Base-by-base conservation (phyloP, 2,888 invertebrate genomes). In the Masnerella sp. region DNA sequence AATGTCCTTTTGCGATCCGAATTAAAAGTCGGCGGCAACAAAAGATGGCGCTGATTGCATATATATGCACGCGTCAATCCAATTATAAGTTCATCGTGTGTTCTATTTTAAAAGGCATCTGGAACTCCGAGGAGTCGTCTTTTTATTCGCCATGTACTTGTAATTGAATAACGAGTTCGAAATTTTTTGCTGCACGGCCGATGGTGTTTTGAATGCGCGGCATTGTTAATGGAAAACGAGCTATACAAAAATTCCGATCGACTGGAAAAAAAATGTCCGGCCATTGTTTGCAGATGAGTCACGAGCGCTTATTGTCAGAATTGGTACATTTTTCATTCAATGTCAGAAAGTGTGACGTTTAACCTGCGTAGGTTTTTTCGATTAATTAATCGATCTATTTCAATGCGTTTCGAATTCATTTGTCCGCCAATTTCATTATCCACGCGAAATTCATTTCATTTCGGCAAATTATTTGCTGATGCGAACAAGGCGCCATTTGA, bases 201-300 rank as follows among this genome's bases (percentile, higher is more conserved):
- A 30, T 51, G 42, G 40, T 54, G 61, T 69, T 61, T 47, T 61
- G 54, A 61, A 61, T 61, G 61, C 52, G 17, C 2, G 25, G 52
- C 59, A 69, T 69, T 69, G 61, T 61, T 69, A 54, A 69, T 69
- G 43, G 36, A 69, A 69, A 69, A 61, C 59, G 54, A 61, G 43
- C 54, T 61, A 54, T 54, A 61, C 61, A 69, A 52, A 43, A 69
- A 61, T 47, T 25, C 25, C 61, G 43, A 69, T 61, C 61, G 32
- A 40, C 61, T 61, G 69, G 45, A 45, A 59, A 69, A 34, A 61
- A 61, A 69, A 58, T 59, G 43, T 43, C 36, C 25, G 34, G 7
- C 34, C 32, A 45, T 59, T 68, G 68, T 68, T 45, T 25, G 52
- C 7, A 18, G 30, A 59, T 59, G 45, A 69, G 43, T 54, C 61